These are phyloP conservation scores for Corythornis madagascariensis DNA, from an alignment of 2,113 vertebrate species.

Conservation along the genomic window DNA sequence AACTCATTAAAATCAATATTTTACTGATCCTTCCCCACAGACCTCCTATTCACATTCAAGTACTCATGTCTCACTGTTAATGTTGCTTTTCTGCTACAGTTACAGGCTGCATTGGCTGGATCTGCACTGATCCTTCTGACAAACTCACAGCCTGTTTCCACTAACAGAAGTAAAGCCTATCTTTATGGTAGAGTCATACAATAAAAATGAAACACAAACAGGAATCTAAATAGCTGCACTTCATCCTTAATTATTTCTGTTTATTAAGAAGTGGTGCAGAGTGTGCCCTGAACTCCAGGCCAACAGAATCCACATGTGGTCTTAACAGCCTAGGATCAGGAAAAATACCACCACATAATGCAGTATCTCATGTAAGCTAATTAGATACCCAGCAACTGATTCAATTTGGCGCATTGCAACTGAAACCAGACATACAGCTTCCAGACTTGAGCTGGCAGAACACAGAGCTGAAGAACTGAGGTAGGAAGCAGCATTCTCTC, in stretches of 20 bases:
- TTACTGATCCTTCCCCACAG: not conserved
- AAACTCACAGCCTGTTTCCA: not conserved
- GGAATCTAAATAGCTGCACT: not conserved
- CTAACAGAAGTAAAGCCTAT: not conserved
- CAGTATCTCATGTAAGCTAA: not conserved
- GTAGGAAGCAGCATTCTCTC: not conserved
- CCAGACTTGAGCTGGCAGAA: not conserved
- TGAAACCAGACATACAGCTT: not conserved
- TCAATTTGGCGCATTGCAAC: not conserved
- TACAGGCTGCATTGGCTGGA: not conserved
- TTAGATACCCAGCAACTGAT: not conserved
- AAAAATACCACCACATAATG: not conserved
- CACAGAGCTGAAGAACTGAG: not conserved
- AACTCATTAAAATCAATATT: constrained; percentile 5
- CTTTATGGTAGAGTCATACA: not conserved
- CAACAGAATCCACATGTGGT: not conserved
- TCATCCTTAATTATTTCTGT: not conserved
- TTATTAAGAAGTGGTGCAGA: not conserved
- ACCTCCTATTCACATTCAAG: not conserved
- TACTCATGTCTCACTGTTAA: fast-evolving
- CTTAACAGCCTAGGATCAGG: not conserved
- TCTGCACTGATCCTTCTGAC: not conserved
- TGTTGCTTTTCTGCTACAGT: not conserved
- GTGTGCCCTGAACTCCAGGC: not conserved
- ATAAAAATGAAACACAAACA: not conserved